phyloP scores from a whole-genome alignment of 2,797 vertebrate species.

The Gymnopithys bicolor region DNA sequence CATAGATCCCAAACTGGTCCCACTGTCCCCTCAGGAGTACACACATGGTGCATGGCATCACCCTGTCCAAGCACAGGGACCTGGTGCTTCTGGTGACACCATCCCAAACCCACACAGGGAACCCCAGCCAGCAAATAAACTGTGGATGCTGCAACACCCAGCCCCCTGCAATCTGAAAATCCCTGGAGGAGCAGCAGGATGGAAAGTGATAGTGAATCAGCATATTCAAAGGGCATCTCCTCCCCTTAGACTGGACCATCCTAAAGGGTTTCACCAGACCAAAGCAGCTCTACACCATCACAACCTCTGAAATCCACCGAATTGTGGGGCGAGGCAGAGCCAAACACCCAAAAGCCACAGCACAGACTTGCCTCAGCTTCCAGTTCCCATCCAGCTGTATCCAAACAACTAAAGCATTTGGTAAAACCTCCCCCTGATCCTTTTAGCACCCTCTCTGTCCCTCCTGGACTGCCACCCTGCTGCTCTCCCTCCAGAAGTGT shows the following conservation, averaged over 20 bases:
- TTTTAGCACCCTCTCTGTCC: background rate
- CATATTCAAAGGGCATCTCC: background rate
- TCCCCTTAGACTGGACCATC: background rate
- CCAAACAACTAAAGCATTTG: background rate
- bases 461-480: background rate
- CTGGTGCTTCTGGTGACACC: background rate
- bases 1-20: background rate
- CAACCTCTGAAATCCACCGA: fast-evolving
- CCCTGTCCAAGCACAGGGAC: background rate
- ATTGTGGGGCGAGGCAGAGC: background rate
- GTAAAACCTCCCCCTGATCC: background rate
- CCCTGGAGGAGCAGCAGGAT: background rate
- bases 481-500: background rate
- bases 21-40: background rate
- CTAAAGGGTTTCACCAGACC: background rate
- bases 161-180: background rate
- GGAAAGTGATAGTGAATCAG: background rate
- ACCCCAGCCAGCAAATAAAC: background rate
- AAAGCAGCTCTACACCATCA: background rate
- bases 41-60: background rate
- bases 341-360: background rate
- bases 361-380: background rate
- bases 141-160: background rate
- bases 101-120: background rate
- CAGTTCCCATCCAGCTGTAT: background rate